A percentile compares a stretch with the other conserved stretches of the same genome.
phyloP scores from a whole-genome alignment of 2,113 vertebrate genomes.

The Nyctereutes procyonoides region DNA sequence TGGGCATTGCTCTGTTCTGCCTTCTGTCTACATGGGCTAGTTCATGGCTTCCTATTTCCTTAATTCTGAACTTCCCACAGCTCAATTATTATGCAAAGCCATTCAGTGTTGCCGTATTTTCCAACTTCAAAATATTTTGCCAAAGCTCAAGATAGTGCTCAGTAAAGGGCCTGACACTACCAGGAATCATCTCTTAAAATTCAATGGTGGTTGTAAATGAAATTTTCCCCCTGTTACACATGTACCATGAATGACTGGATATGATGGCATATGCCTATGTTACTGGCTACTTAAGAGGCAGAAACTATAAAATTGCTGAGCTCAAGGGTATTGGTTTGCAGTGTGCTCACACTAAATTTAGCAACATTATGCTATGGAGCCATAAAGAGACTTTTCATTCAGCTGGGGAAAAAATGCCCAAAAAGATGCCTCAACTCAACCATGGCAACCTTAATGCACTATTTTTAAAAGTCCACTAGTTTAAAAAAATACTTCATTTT shows the following conservation, averaged over 20 bases:
- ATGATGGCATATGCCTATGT: not conserved
- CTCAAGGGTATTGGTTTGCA: slow-evolving; percentile 18
- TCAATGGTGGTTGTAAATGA: slow-evolving; percentile 16
- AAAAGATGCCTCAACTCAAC: slow-evolving; percentile 30
- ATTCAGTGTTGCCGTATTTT: not conserved
- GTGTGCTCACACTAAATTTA: slow-evolving; percentile 62
- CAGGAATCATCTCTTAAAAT: slow-evolving; percentile 42
- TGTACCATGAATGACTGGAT: not conserved
- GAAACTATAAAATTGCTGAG: slow-evolving; percentile 28
- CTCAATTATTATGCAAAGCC: not conserved
- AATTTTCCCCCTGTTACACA: not conserved
- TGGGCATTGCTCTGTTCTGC: not conserved
- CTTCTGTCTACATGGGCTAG: not conserved
- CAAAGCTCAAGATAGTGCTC: not conserved
- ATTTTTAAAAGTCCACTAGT: not conserved
- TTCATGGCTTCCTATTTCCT: not conserved
- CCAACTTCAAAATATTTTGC: not conserved
- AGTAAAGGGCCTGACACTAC: not conserved
- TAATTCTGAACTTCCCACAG: not conserved
- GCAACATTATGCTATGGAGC: not conserved
- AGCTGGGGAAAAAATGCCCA: slow-evolving; percentile 1
- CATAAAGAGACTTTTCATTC: slow-evolving; percentile 48
- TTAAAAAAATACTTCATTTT: slow-evolving; percentile 44
- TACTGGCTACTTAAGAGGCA: slow-evolving; percentile 26
- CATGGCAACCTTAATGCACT: not conserved